Evolutionary conservation across 2,888 invertebrate species (phyloP), one percentile per base, ranked within the genome.

Genomic region (Acronicta aceris): DNA sequence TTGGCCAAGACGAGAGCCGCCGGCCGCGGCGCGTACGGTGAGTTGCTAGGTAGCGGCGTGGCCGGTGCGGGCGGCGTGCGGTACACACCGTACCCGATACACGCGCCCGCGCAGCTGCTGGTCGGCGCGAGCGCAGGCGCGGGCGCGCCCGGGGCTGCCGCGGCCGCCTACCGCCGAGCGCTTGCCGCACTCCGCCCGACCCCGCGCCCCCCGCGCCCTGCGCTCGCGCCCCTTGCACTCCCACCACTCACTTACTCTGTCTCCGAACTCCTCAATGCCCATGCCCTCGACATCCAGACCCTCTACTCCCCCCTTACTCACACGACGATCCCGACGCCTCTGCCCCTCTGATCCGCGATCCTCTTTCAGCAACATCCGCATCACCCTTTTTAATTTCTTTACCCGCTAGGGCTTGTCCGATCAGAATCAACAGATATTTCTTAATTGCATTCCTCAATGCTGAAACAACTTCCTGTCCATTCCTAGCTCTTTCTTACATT

Each of bases 11-110:
- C 98, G 95, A 97, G 98, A 93, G 98, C 98, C 92, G 98, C 98
- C 86, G 98, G 98, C 85, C 97, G 98, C 95, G 98, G 98, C 95
- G 98, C 98, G 96, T 98, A 98, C 97, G 98, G 98, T 98, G 98
- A 98, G 98, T 98, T 98, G 96, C 96, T 98, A 96, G 97, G 97
- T 95, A 96, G 96, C 94, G 95, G 95, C 90, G 95, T 96, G 92
- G 89, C 95, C 90, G 90, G 95, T 89, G 94, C 95, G 93, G 90
- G 93, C 56, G 90, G 95, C 68, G 96, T 89, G 95, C 96, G 83
- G 94, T 96, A 96, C 81, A 96, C 96, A 76, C 96, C 96, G 46
- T 95, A 95, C 74, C 95, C 95, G 41, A 95, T 96, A 79, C 95
- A 95, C 66, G 95, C 95, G 81, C 94, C 95, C 67, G 84, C 85